phyloP scores from a whole-genome alignment of 2,113 vertebrate species.

The Melanocharis versteri region DNA sequence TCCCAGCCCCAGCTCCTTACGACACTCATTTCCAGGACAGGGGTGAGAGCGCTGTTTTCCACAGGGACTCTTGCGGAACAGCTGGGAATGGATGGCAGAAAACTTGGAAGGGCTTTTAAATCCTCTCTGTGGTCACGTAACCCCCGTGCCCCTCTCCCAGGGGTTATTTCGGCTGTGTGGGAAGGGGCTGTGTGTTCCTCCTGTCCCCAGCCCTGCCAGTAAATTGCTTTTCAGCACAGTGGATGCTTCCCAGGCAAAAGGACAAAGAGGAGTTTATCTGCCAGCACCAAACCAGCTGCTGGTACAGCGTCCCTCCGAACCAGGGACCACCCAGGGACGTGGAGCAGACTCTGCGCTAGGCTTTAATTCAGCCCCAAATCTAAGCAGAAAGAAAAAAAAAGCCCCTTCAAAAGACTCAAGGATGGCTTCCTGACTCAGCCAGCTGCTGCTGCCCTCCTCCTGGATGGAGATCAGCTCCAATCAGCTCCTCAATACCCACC shows the following conservation, averaged over 20 bases:
- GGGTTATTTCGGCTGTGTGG: not conserved
- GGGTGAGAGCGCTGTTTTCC: not conserved
- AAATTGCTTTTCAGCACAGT: not conserved
- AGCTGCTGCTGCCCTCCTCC: not conserved
- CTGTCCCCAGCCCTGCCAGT: not conserved
- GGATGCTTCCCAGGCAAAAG: conserved; percentile 31
- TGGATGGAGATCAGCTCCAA: not conserved
- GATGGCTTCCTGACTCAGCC: not conserved
- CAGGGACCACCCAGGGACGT: conserved; percentile 9
- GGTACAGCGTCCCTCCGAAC: not conserved
- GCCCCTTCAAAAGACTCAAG: not conserved
- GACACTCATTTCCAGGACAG: conserved; percentile 4
- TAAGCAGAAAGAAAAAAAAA: not conserved
- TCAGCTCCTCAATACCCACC: not conserved
- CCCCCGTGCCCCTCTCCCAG: not conserved
- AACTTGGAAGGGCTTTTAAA: not conserved
- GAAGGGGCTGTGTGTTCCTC: not conserved
- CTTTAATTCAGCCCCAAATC: not conserved
- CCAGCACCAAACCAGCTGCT: conserved; percentile 50
- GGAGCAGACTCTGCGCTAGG: not conserved
- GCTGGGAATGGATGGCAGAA: conserved; percentile 14
- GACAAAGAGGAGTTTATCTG: conserved; percentile 56
- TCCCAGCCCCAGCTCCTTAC: not conserved
- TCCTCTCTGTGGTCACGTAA: not conserved
- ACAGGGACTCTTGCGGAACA: not conserved